Conservation (phyloP, 2,797 vertebrate genomes). For the Helarctos malayanus region DNA sequence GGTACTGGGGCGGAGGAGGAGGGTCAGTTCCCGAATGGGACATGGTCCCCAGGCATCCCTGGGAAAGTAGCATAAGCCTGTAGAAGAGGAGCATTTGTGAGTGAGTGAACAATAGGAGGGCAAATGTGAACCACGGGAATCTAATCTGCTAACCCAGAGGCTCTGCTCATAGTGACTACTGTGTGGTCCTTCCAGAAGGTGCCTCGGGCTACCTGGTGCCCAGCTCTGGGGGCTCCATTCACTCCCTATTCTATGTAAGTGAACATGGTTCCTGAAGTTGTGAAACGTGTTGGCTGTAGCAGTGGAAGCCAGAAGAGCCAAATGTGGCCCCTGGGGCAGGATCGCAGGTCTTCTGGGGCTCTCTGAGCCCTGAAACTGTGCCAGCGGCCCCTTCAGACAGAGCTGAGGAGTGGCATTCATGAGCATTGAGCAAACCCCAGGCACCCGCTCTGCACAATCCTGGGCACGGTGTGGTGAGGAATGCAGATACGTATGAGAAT, state of each 20-base stretch:
- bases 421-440: background rate
- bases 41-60: background rate
- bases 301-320: background rate
- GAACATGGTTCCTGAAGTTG: background rate
- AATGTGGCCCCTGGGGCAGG: background rate
- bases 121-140: background rate
- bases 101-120: background rate
- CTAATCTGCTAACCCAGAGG: background rate
- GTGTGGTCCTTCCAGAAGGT: background rate
- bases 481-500: background rate
- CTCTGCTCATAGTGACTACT: too few species aligned
- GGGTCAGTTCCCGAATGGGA: background rate
- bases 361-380: background rate
- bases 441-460: background rate
- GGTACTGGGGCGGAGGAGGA: background rate
- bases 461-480: background rate
- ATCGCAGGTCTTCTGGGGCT: background rate
- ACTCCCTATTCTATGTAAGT: background rate
- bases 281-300: background rate
- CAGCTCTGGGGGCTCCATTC: background rate
- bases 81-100: background rate
- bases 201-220: background rate
- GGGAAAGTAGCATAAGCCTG: background rate
- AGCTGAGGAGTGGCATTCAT: background rate
- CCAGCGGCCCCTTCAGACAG: background rate